Evolutionary conservation across 2,113 vertebrate genomes (phyloP).

Genomic region (Scalopus aquaticus): DNA sequence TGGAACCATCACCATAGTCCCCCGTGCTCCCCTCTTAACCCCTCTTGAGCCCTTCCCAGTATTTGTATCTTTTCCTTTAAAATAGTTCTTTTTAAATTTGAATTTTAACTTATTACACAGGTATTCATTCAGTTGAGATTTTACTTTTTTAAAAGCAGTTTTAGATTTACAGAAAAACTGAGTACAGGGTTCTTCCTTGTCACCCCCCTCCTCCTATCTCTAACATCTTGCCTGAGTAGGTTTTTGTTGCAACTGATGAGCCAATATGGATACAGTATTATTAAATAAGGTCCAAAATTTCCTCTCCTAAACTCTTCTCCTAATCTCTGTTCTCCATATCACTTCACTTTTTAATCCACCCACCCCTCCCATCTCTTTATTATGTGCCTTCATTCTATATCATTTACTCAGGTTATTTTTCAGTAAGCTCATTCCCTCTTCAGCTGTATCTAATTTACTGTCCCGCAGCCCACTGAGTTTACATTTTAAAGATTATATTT

Average conservation of each 20-base stretch:
- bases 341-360: neutral
- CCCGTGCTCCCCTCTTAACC: no score
- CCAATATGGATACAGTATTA: neutral
- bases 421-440: neutral
- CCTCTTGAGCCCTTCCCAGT: no score
- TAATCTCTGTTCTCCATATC: neutral
- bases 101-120: neutral
- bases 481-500: neutral
- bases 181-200: neutral
- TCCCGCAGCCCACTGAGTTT: neutral
- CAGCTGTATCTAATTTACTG: neutral
- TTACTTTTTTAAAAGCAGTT: neutral
- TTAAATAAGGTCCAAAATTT: neutral
- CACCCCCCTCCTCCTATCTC: neutral
- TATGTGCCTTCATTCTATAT: neutral
- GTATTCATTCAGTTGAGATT: neutral
- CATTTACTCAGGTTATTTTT: neutral
- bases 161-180: conserved; percentile 25
- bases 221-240: neutral
- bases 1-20: no score
- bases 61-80: neutral
- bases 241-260: neutral
- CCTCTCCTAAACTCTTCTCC: neutral
- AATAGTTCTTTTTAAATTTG: neutral
- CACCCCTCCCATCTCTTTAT: neutral